Base-by-base conservation (phyloP, 2,797 vertebrate species). In the Hipposideros larvatus region DNA sequence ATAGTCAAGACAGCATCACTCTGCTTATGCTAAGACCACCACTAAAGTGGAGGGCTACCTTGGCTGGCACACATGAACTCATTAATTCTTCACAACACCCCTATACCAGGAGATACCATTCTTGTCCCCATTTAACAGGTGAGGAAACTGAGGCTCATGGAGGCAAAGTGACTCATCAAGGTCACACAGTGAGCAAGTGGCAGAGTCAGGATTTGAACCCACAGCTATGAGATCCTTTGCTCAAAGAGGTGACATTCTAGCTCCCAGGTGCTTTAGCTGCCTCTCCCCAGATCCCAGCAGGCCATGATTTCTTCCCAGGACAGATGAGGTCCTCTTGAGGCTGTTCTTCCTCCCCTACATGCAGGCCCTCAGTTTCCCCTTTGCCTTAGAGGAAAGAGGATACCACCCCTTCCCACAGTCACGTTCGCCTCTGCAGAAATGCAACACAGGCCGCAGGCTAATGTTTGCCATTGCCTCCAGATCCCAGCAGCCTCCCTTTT, bases 391-490 rank as follows among this genome's bases (percentile, higher is more conserved):
- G 61, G 11, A 3, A 31, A 48, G n/a, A 61, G 51, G 16, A 19
- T 0, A 1, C 5, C 3, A 1, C 15, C 28, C 22, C 9, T 53
- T 53, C 51, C 59, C 16, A 11, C 0, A 10, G 46, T 16, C 6
- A 0, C 5, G 0, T 66, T 57, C 4, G 7, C 4, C 55, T 28
- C 48, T 28, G 48, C 10, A 8, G 57, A 21, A 31, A 13, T 28
- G 7, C 4, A 14, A 15, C 4, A 1, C 0, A 1, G 61, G 31
- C 24, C 19, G 15, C n/a, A 14, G 0, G 0, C 34, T 6, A 0
- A 7, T 3, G 5, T 11, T 5, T 0, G 0, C 19, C 0, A 0
- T 2, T 1, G 2, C 26, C 41, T 28, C 14, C 11, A 6, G 48
- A 11, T 21, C 66, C 11, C 90, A 18, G 53, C 63, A 78, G 70